Evolutionary conservation across 2,797 vertebrate genomes (phyloP).

Genomic region (Xenopus petersii): DNA sequence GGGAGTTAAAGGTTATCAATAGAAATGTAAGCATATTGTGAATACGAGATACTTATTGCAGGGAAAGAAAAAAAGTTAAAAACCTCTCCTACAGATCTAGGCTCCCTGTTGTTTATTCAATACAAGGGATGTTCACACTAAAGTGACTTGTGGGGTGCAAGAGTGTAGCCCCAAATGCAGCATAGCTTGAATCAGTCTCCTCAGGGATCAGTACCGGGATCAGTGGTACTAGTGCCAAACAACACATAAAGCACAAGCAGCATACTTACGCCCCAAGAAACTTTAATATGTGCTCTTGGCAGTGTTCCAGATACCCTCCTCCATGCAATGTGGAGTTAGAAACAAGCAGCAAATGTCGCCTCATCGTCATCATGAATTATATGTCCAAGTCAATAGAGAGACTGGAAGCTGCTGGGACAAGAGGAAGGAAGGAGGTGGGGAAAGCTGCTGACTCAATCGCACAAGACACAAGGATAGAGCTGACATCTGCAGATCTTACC

Average conservation of each 20-base stretch:
- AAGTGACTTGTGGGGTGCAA: too few relatives aligned
- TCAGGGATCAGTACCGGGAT: too few relatives aligned
- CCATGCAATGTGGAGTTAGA: conserved; percentile 82
- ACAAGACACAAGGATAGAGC: not conserved
- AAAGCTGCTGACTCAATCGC: conserved; percentile 20
- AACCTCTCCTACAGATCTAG: too few relatives aligned
- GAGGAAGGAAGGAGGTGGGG: not conserved
- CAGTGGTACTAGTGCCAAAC: not conserved
- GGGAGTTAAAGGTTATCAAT: too few relatives aligned
- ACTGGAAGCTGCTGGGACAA: conserved; percentile 10
- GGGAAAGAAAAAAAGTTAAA: too few relatives aligned
- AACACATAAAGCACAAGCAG: not conserved
- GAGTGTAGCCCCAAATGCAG: too few relatives aligned
- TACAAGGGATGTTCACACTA: too few relatives aligned
- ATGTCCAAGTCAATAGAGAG: not conserved
- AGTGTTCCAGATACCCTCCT: conserved; percentile 76
- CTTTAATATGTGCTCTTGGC: conserved; percentile 64
- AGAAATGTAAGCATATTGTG: not conserved
- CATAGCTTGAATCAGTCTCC: too few relatives aligned
- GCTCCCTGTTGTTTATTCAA: too few relatives aligned
- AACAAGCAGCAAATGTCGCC: conserved; percentile 71
- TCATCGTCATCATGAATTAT: conserved; percentile 45
- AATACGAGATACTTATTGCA: too few relatives aligned
- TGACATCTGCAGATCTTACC: conserved; percentile 20
- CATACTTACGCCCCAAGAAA: conserved; percentile 73